Evolutionary conservation across 1,140 invertebrate genomes (phyloP).

Genomic region (Orussus abietinus): DNA sequence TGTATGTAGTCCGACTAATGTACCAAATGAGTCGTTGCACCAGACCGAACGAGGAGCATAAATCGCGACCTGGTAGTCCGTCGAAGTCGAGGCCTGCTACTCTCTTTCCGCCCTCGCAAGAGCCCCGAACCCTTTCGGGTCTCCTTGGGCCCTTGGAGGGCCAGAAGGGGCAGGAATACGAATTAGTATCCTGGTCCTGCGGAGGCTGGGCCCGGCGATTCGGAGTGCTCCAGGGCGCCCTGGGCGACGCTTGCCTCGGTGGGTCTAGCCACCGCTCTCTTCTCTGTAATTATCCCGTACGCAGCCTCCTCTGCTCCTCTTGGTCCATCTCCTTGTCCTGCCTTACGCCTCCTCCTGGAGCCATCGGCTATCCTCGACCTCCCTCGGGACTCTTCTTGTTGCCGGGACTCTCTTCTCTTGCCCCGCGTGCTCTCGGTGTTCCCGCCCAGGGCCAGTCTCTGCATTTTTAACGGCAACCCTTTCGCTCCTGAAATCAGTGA

Average conservation of each 20-base stretch:
- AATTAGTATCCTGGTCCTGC: conserved; percentile 28
- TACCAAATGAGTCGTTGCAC: too few relatives aligned
- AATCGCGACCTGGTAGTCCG: too few relatives aligned
- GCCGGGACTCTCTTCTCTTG: neutral
- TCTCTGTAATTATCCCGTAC: conserved; percentile 41
- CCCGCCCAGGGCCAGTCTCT: neutral
- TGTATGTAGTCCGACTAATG: too few relatives aligned
- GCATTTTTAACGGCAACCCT: neutral
- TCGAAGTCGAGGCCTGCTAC: too few relatives aligned
- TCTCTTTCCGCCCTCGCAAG: too few relatives aligned
- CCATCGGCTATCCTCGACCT: conserved; percentile 8
- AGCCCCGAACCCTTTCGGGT: too few relatives aligned
- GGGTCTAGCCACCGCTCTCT: conserved; percentile 41
- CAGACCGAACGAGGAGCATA: too few relatives aligned
- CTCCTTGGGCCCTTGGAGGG: too few relatives aligned
- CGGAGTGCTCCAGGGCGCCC: conserved; percentile 34
- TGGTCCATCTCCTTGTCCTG: conserved; percentile 5
- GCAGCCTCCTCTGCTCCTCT: conserved; percentile 27
- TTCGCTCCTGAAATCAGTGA: too few relatives aligned
- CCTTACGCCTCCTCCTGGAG: conserved; percentile 4
- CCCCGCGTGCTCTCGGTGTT: conserved; percentile 4
- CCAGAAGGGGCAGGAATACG: conserved; percentile 35
- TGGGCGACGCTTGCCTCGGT: conserved; percentile 34
- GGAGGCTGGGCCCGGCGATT: conserved; percentile 25
- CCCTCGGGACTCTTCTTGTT: conserved; percentile 3